These are phyloP conservation scores for Furcifer pardalis DNA, from an alignment of 2,797 vertebrate species.

Conservation along the genomic window DNA sequence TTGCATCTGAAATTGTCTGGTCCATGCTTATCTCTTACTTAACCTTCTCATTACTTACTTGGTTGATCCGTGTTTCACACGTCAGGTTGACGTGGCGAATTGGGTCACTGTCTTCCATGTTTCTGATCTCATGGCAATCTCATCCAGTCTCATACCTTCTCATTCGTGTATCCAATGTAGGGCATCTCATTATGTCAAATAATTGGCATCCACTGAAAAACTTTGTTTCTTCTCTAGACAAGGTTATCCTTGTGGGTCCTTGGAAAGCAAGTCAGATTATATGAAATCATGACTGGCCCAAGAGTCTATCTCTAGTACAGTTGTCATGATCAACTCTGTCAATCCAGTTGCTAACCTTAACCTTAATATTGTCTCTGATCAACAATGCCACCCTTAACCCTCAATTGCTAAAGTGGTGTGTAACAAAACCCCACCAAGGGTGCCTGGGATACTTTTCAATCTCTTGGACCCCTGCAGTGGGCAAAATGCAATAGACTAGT, in stretches of 20 bases:
- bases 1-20: too few relatives aligned
- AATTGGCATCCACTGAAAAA: not conserved
- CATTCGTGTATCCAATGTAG: not conserved
- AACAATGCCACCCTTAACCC: not conserved
- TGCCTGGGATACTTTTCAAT: constrained; percentile 48
- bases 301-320: not conserved
- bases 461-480: constrained; percentile 68
- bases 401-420: constrained; percentile 21
- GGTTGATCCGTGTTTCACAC: too few relatives aligned
- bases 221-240: not conserved
- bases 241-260: too few relatives aligned
- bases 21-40: not conserved
- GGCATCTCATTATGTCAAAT: not conserved
- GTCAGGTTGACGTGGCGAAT: too few relatives aligned
- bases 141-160: too few relatives aligned
- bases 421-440: constrained; percentile 66
- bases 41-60: not conserved
- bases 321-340: not conserved
- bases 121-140: too few relatives aligned
- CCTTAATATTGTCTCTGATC: not conserved
- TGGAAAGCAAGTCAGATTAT: not conserved
- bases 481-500: constrained; percentile 63
- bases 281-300: not conserved
- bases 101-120: too few relatives aligned
- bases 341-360: not conserved